Conservation (phyloP, 2,113 vertebrate species). For the Clinocottus analis region DNA sequence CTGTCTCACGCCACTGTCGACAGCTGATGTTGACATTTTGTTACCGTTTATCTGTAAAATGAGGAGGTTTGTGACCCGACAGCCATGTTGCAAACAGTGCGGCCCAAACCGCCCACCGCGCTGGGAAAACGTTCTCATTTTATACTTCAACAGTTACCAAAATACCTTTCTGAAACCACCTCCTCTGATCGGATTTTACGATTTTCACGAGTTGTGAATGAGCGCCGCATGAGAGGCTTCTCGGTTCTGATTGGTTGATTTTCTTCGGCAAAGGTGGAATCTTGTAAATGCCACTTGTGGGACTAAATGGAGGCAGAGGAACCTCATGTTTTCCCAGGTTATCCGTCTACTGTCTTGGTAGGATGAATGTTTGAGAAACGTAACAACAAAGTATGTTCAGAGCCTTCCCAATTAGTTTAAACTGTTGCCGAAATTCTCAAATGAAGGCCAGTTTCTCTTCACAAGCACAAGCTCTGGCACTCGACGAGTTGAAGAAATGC, state of each 20-base stretch:
- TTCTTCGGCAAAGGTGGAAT: not conserved
- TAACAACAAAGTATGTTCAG: not conserved
- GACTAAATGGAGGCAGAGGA: not conserved
- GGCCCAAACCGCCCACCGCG: no score
- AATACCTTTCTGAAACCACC: not conserved
- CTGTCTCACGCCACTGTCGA: no score
- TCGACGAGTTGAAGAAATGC: slow-evolving; percentile 43
- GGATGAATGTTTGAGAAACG: not conserved
- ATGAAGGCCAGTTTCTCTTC: slow-evolving; percentile 8
- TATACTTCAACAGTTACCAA: not conserved
- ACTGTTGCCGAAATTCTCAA: not conserved
- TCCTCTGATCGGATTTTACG: not conserved
- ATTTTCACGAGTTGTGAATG: not conserved
- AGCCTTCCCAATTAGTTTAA: not conserved
- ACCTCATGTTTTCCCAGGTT: not conserved
- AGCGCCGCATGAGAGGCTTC: not conserved
- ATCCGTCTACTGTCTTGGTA: not conserved
- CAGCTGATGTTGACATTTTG: no score
- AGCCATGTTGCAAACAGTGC: no score
- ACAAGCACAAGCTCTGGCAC: not conserved
- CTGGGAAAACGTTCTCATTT: no score
- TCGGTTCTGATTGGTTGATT: not conserved
- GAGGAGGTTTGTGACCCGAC: no score
- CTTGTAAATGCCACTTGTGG: not conserved
- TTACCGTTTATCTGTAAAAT: no score